Evolutionary conservation across 2,797 vertebrate genomes (phyloP), one percentile per base, ranked within the genome.

Genomic region (Macropodus opercularis): DNA sequence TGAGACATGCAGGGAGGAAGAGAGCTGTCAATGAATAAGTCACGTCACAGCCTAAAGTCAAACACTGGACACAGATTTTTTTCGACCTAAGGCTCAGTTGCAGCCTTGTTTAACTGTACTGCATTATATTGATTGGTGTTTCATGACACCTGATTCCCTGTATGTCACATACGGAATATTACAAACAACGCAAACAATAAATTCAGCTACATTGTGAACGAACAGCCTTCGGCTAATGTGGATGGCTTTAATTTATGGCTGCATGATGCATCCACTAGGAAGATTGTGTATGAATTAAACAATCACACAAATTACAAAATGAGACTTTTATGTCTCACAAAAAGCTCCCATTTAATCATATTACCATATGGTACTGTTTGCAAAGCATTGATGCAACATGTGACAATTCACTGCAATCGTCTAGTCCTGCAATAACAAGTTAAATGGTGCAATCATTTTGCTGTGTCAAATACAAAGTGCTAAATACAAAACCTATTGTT

Each of bases 401-500:
- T 62, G 21, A 24, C 46, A 8, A 27, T 31, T 12, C n/a, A 6
- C 23, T 41, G 24, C 44, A 27, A 62, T 60, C 43, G 18, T 59
- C 22, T 42, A 41, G 27, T 38, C 7, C 17, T 27, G 21, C 14
- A 42, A 18, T 26, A 18, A 46, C 22, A 68, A 67, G 66, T 19
- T 48, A 23, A 69, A 39, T 43, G 34, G 22, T 51, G n/a, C 50
- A 47, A 46, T 51, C 1, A 67, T 60, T 53, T 29, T 4, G n/a
- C 38, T 12, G 41, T 36, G 1, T 42, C 4, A 52, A 44, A 61
- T 63, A 63, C 12, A 58, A 52, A 18, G 57, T 24, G 19, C 41
- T 72, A 18, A 68, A 74, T 34, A 59, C 58, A 79, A 56, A 47
- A 67, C 22, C 64, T 12, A 13, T 6, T 49, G n/a, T n/a, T n/a